Conservation (phyloP, 1,140 invertebrate genomes). For the Neuroterus valhalla region DNA sequence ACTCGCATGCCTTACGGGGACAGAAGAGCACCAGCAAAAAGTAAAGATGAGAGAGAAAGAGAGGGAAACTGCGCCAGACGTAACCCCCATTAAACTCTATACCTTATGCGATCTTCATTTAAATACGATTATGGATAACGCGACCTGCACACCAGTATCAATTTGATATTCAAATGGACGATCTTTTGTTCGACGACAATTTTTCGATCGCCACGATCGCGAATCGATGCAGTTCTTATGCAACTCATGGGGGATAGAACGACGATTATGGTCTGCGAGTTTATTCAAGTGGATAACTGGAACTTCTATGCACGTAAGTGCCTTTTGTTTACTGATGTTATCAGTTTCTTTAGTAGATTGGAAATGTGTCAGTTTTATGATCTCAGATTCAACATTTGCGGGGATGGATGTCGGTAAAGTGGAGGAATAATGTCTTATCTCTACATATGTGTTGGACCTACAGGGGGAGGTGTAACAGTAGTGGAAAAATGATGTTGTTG, state of each 20-base stretch:
- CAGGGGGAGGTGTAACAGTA: no score
- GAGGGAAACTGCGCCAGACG: conserved; percentile 50
- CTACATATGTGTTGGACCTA: no score
- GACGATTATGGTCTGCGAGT: conserved; percentile 1
- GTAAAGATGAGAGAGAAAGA: conserved; percentile 43
- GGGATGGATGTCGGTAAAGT: no score
- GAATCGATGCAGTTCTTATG: conserved; percentile 46
- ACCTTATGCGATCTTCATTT: conserved; percentile 74
- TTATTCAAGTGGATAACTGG: background rate
- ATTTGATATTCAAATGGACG: conserved; percentile 74
- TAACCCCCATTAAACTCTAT: conserved; percentile 68
- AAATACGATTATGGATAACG: conserved; percentile 75
- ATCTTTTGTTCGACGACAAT: conserved; percentile 68
- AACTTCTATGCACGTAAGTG: background rate
- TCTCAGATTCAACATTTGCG: no score
- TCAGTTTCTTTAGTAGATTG: no score
- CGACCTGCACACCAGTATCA: conserved; percentile 59
- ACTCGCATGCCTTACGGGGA: conserved; percentile 41
- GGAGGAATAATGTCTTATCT: no score
- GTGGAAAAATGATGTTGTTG: no score
- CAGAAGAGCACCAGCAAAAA: conserved; percentile 24
- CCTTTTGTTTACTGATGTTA: no score
- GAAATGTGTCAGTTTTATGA: no score
- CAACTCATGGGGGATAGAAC: background rate
- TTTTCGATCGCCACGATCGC: conserved; percentile 64